phyloP scores from a whole-genome alignment of 2,113 vertebrate genomes.

The Nycticryphes semicollaris region DNA sequence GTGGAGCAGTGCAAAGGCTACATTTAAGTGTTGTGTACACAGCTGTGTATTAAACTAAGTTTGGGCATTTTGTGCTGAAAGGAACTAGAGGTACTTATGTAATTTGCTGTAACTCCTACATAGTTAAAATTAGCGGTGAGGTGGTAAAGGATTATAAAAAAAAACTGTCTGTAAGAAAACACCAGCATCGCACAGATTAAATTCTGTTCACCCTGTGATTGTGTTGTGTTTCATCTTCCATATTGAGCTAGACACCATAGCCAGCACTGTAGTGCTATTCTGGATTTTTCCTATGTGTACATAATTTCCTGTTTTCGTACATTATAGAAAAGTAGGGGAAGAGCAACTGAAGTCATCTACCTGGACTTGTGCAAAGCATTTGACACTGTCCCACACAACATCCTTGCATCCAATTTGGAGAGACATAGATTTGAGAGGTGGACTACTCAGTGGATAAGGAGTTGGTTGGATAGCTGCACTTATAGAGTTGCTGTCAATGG shows the following conservation, averaged over 20 bases:
- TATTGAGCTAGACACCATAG: background rate
- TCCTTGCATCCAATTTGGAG: background rate
- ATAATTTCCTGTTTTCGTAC: background rate
- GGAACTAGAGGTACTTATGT: background rate
- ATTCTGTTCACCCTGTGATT: background rate
- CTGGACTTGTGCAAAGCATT: background rate
- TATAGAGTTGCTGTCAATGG: background rate
- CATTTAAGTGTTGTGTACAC: fast-evolving
- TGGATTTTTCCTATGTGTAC: background rate
- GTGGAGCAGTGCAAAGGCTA: background rate
- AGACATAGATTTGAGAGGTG: background rate
- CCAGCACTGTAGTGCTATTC: background rate
- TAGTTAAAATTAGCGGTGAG: background rate
- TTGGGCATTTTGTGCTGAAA: background rate
- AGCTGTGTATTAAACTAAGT: background rate
- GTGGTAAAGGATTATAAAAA: background rate
- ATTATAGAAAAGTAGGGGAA: background rate
- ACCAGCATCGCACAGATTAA: background rate
- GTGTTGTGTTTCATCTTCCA: background rate
- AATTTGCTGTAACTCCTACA: background rate
- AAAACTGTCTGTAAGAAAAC: background rate
- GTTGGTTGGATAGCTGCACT: background rate
- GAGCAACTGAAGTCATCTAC: background rate
- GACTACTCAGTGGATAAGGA: background rate
- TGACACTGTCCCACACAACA: background rate